Evolutionary conservation across 2,888 invertebrate genomes (phyloP).

Genomic region (Trichogramma dendrolimi): DNA sequence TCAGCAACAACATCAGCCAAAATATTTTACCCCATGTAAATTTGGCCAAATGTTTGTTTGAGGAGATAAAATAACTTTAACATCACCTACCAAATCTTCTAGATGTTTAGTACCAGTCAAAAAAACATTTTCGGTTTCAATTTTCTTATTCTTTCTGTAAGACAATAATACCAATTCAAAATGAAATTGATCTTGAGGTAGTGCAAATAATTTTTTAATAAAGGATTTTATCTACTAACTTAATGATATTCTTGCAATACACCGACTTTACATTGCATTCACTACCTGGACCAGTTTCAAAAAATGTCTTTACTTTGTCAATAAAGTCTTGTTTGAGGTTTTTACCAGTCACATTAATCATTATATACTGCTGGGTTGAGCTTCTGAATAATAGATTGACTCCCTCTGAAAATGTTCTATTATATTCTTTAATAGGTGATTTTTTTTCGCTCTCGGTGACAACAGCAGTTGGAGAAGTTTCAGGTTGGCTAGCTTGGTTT

Average conservation of each 20-base stretch:
- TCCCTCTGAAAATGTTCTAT: conserved; percentile 37
- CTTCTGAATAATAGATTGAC: conserved; percentile 45
- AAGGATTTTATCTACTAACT: conserved; percentile 35
- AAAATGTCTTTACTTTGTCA: conserved; percentile 45
- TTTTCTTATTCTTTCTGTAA: conserved; percentile 37
- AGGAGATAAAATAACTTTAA: conserved; percentile 48
- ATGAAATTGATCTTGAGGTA: conserved; percentile 13
- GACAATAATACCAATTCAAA: conserved; percentile 4
- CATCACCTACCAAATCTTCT: conserved; percentile 44
- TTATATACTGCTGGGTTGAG: conserved; percentile 46
- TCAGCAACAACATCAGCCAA: conserved; percentile 43
- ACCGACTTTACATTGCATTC: conserved; percentile 49
- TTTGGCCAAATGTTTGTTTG: conserved; percentile 50
- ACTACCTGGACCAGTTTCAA: conserved; percentile 44
- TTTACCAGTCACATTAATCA: conserved; percentile 49
- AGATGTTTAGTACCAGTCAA: conserved; percentile 47
- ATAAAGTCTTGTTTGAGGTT: conserved; percentile 42
- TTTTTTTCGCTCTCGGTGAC: conserved; percentile 22
- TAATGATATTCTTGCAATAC: conserved; percentile 47
- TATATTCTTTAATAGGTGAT: conserved; percentile 26
- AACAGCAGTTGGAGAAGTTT: not conserved
- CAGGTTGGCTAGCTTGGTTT: conserved; percentile 4
- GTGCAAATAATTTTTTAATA: conserved; percentile 10
- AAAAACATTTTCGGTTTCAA: conserved; percentile 45
- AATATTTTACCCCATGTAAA: conserved; percentile 45